Evolutionary conservation across 2,113 vertebrate species (phyloP), one percentile per base, ranked within the genome.

Genomic region (Brachyhypopomus occidentalis): DNA sequence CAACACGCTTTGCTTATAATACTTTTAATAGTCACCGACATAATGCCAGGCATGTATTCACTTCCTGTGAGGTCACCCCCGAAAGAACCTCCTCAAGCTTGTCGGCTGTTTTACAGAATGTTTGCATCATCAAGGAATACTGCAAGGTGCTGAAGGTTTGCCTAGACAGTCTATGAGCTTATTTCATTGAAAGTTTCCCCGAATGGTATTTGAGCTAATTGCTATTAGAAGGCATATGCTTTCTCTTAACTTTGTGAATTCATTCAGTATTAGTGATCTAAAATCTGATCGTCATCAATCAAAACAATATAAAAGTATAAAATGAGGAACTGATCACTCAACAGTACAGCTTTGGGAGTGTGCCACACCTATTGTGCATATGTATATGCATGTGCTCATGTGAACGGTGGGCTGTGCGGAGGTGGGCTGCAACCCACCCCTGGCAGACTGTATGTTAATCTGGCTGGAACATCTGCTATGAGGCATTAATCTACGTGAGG

Each of bases 381-480:
- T 60, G 58, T 22, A 22, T 60, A 60, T 60, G 20, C 36, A 45
- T 74, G 71, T 62, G 7, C 36, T 3, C 74, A n/a, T 19, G 70
- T 80, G 59, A 64, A 59, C 14, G 25, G 23, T n/a, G 23, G 25
- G 34, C 36, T 27, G 45, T 12, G 12, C 19, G 17, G 30, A 41
- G 66, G 41, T 70, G 9, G 2, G 45, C 45, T 75, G 12, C 23
- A n/a, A 66, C 60, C 60, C 23, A 77, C 38, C 60, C 75, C 75
- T 64, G 66, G 36, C 34, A 70, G 66, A 22, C 3, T 2, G 34
- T 70, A 19, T 63, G 78, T 73, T 80, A 80, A 80, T 80, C 78
- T 80, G 58, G 25, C 3, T 20, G 16, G 27, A 80, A 62, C 78
- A 80, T 80, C 78, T 80, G 78, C 78, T 80, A 58, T 73, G 23